These are phyloP conservation scores for Nomada lathburiana DNA, from an alignment of 2,888 invertebrate species.

Conservation along the genomic window DNA sequence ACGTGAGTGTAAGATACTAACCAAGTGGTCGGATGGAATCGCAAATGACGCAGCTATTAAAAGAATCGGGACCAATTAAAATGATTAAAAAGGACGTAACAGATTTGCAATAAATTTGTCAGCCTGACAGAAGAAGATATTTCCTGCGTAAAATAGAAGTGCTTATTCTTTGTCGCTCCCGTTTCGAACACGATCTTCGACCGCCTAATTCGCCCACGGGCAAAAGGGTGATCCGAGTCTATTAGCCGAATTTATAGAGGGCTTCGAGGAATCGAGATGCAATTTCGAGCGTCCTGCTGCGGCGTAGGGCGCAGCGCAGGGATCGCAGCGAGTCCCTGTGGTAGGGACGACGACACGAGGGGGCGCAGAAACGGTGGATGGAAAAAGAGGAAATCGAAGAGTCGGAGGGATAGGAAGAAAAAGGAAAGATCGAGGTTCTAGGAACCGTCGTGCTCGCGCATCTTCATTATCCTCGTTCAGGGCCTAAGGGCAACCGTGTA, in stretches of 20 bases:
- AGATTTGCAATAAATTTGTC: neutral
- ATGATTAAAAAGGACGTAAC: neutral
- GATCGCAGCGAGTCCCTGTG: neutral
- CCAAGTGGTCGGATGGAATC: neutral
- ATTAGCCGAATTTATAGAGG: slow-evolving; percentile 69
- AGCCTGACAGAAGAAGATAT: slow-evolving; percentile 19
- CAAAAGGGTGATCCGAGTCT: slow-evolving; percentile 50
- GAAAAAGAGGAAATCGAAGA: slow-evolving; percentile 31
- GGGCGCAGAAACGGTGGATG: slow-evolving; percentile 21
- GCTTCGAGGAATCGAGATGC: slow-evolving; percentile 55
- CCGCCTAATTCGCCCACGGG: slow-evolving; percentile 32
- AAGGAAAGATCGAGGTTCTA: slow-evolving; percentile 66
- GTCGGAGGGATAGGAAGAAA: slow-evolving; percentile 26
- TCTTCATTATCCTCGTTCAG: slow-evolving; percentile 78
- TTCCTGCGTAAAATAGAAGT: slow-evolving; percentile 9
- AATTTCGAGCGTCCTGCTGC: slow-evolving; percentile 49
- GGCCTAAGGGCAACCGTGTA: slow-evolving; percentile 69
- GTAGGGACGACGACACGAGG: slow-evolving; percentile 16
- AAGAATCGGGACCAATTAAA: slow-evolving; percentile 9
- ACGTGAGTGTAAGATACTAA: neutral
- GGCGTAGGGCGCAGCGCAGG: slow-evolving; percentile 27
- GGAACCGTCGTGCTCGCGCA: slow-evolving; percentile 78
- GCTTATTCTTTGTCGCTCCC: slow-evolving; percentile 32
- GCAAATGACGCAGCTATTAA: neutral
- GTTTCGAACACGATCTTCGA: slow-evolving; percentile 32